Evolutionary conservation across 2,113 vertebrate genomes (phyloP).

Genomic region (Clarias batrachus): DNA sequence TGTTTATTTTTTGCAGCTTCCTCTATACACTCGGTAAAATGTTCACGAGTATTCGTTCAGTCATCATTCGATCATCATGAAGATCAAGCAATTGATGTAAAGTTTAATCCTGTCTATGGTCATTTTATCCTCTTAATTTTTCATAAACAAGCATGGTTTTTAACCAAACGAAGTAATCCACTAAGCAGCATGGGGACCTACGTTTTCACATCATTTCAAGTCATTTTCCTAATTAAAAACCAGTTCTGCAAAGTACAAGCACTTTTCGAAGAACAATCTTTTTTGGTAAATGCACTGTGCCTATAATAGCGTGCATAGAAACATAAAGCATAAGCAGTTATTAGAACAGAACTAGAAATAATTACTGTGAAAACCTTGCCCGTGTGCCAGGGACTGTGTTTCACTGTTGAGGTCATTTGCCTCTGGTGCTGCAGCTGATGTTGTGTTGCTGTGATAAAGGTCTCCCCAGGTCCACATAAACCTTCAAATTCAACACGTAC

Average conservation of each 20-base stretch:
- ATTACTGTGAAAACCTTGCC: slow-evolving; percentile 34
- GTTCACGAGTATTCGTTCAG: neutral
- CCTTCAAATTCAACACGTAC: slow-evolving; percentile 9
- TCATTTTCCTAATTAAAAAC: slow-evolving; percentile 55
- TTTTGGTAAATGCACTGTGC: slow-evolving; percentile 55
- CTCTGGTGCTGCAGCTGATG: slow-evolving; percentile 44
- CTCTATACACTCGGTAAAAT: neutral
- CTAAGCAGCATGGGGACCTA: slow-evolving; percentile 47
- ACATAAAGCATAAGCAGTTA: slow-evolving; percentile 62
- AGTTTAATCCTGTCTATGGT: neutral
- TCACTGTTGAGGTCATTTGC: slow-evolving; percentile 44
- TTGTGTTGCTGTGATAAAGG: slow-evolving; percentile 42
- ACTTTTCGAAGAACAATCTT: slow-evolving; percentile 37
- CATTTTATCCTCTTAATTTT: neutral
- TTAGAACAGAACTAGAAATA: slow-evolving; percentile 64
- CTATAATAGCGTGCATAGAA: slow-evolving; percentile 59
- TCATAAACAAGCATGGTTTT: neutral
- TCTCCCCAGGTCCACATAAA: slow-evolving; percentile 28
- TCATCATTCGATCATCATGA: neutral
- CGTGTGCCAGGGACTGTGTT: slow-evolving; percentile 41
- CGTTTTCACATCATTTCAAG: slow-evolving; percentile 62
- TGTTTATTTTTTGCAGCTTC: neutral
- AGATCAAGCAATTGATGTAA: neutral
- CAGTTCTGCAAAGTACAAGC: slow-evolving; percentile 56
- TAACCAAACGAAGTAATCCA: slow-evolving; percentile 32